Evolutionary conservation across 1,140 invertebrate genomes (phyloP).

Genomic region (Sycobia sp.): DNA sequence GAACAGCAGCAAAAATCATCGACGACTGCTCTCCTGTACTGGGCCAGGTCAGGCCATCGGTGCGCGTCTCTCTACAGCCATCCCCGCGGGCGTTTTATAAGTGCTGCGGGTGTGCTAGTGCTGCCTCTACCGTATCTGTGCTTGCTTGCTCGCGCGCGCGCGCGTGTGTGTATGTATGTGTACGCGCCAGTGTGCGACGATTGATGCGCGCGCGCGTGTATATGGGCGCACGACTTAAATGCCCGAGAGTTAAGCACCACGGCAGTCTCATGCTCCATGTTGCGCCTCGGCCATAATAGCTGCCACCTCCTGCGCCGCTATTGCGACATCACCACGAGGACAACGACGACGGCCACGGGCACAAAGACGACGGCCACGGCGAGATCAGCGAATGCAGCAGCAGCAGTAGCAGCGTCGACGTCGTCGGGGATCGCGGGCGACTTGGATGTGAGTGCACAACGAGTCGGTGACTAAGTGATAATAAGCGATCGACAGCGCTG

Average conservation of each 20-base stretch:
- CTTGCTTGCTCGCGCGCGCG: no score
- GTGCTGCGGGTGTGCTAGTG: no score
- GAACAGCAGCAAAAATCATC: no score
- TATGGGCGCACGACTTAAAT: conserved; percentile 53
- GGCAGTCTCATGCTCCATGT: conserved; percentile 50
- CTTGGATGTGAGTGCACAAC: not conserved
- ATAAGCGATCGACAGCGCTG: not conserved
- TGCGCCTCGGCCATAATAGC: conserved; percentile 44
- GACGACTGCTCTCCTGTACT: no score
- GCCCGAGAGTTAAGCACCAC: conserved; percentile 44
- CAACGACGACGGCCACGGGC: conserved; percentile 44
- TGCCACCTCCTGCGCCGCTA: conserved; percentile 16
- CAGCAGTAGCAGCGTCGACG: no score
- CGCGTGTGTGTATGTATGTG: no score
- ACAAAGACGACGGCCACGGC: conserved; percentile 48
- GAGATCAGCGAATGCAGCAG: not conserved
- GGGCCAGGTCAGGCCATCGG: no score
- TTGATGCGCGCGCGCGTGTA: not conserved
- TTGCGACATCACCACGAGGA: conserved; percentile 21
- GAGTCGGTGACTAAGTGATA: not conserved
- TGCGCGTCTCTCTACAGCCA: no score
- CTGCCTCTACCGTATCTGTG: no score
- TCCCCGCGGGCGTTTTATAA: no score
- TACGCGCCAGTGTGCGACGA: not conserved
- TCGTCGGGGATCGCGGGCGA: not conserved